A percentile compares a stretch with the other conserved stretches of the same genome.
Conservation (phyloP, 2,113 vertebrate genomes). For the Hippocampus abdominalis region DNA sequence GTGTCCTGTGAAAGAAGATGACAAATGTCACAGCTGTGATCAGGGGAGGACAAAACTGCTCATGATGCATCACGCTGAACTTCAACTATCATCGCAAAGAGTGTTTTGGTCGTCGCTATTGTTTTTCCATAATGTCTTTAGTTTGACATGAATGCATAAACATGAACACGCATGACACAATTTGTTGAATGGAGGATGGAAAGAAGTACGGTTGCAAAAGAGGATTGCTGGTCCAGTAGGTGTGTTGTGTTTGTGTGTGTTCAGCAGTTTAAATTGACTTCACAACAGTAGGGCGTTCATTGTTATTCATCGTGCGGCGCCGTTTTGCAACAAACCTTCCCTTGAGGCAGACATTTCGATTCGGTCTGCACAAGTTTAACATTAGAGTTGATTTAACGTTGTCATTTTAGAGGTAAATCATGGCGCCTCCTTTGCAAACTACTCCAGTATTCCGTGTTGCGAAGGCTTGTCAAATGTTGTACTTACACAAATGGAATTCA, state of each 20-base stretch:
- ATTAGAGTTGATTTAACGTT: neutral
- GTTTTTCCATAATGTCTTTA: no score
- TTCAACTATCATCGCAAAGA: neutral
- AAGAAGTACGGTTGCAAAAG: neutral
- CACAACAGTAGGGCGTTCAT: neutral
- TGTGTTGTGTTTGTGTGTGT: neutral
- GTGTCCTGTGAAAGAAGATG: slow-evolving; percentile 22
- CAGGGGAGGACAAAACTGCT: slow-evolving; percentile 23
- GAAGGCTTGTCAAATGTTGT: neutral
- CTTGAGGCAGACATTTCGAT: neutral
- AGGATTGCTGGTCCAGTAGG: neutral
- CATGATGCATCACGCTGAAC: slow-evolving; percentile 4
- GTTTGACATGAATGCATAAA: neutral
- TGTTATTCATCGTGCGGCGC: neutral
- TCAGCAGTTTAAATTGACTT: slow-evolving; percentile 2
- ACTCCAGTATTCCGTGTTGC: neutral
- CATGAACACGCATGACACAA: neutral
- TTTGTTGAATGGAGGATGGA: neutral
- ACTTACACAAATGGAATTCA: neutral
- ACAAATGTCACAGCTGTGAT: slow-evolving; percentile 26
- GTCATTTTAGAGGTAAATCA: neutral
- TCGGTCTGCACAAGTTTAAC: neutral
- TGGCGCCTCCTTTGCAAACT: neutral
- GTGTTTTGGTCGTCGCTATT: no score
- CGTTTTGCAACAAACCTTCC: slow-evolving; percentile 1